Base-by-base conservation (phyloP, 1,140 invertebrate genomes). In the Amphibalanus amphitrite region DNA sequence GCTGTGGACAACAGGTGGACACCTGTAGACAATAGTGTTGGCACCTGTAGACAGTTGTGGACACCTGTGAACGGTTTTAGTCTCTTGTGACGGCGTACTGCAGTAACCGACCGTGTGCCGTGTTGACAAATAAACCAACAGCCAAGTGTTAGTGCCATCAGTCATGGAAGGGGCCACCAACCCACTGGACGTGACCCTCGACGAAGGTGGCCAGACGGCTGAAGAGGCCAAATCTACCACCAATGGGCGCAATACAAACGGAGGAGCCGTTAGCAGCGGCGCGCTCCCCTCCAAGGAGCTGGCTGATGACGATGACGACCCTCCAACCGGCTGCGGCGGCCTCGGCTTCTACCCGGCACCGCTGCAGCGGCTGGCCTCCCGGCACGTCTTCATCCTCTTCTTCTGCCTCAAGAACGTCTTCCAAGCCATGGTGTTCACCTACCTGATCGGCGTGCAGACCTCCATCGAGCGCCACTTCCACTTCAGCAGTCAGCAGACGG, bases 401-500 rank as follows among this genome's bases (percentile, higher is more conserved):
- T 72, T 69, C 59, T 70, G 69, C 38, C 29, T 72, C 3, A 64
- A 71, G 69, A 72, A 72, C 69, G 67, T 72, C 23, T 30, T 72
- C 10, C 68, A 64, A 26, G 75, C 74, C 26, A 75, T 74, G 69
- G 71, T 74, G 23, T 67, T 70, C 26, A 69, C 75, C 20, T 76
- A 76, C 71, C 38, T 76, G 38, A 70, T 76, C 26, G 75, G 73
- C 26, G 71, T 74, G n/a, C 47, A 70, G 30, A 74, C 75, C 26
- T 76, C 75, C 25, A 23, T 76, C 30, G 75, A 76, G 69, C 71
- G 72, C n/a, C 75, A 76, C 64, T 76, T 76, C 65, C 75, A 76
- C 67, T 71, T 76, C 26, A 68, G 69, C 30, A 75, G 75, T 25
- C 69, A 74, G 47, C 64, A 72, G 23, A 69, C 74, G n/a, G 75